These are phyloP conservation scores for Poeciliopsis turneri DNA, from an alignment of 2,797 vertebrate species.

Conservation along the genomic window DNA sequence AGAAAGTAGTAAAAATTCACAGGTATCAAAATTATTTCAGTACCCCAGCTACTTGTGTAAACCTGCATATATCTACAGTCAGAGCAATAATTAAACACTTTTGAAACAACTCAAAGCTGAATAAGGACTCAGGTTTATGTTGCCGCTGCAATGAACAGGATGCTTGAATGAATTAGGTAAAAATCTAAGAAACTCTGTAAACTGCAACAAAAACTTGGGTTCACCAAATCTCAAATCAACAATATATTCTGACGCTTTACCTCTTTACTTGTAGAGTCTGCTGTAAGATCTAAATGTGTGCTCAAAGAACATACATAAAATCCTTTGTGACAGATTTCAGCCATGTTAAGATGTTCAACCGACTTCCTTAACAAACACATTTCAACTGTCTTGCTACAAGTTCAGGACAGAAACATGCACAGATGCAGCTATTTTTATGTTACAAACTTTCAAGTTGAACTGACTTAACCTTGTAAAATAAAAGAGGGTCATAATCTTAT, in stretches of 20 bases:
- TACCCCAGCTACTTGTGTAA: neutral
- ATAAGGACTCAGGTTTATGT: neutral
- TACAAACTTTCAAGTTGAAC: neutral
- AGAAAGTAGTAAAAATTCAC: neutral
- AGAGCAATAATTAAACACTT: neutral
- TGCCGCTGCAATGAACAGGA: neutral
- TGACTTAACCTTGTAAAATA: neutral
- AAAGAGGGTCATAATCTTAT: neutral
- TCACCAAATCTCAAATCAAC: neutral
- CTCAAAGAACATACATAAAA: neutral
- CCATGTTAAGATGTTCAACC: neutral
- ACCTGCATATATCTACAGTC: neutral
- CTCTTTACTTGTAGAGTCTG: neutral
- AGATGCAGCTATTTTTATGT: neutral
- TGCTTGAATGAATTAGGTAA: neutral
- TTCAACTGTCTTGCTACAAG: neutral
- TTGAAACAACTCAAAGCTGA: neutral
- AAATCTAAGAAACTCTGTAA: neutral
- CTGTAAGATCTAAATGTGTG: neutral
- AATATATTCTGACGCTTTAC: neutral
- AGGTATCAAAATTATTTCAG: neutral
- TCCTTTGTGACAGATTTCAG: neutral
- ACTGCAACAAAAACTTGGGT: neutral
- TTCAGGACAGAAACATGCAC: neutral
- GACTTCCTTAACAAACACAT: neutral